Conservation (phyloP, 2,113 vertebrate species). For the Anhinga anhinga region DNA sequence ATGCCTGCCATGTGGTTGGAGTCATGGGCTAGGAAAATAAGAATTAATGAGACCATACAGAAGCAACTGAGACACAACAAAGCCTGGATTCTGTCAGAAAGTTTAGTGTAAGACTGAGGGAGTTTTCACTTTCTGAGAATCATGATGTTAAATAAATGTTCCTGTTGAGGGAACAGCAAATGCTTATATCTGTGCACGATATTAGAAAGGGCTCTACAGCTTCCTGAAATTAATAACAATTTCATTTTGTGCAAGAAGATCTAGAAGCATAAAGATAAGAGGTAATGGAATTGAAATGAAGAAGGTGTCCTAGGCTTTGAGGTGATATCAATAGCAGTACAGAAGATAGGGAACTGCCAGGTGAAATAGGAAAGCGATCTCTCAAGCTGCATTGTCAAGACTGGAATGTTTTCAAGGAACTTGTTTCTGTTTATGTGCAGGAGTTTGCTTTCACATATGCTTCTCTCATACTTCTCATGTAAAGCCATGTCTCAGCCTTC, state of each 20-base stretch:
- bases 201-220: neutral
- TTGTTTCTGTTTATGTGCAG: neutral
- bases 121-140: neutral
- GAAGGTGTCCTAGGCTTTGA: neutral
- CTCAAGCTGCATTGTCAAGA: neutral
- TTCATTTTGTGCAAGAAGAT: neutral
- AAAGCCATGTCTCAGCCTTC: neutral
- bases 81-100: neutral
- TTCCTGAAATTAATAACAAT: neutral
- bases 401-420: neutral
- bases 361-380: neutral
- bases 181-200: neutral
- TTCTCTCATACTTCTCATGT: neutral
- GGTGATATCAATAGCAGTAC: neutral
- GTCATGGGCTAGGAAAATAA: neutral
- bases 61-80: neutral
- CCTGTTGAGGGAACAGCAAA: neutral
- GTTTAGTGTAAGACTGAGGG: neutral
- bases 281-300: neutral
- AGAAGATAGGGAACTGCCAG: neutral
- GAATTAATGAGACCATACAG: neutral
- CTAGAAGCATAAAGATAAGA: neutral
- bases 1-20: neutral
- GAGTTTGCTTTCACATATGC: neutral
- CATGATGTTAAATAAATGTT: neutral